A percentile compares a stretch with the other conserved stretches of the same genome.
Conservation (phyloP, 1,140 invertebrate species). For the Alviniconcha marisindica region DNA sequence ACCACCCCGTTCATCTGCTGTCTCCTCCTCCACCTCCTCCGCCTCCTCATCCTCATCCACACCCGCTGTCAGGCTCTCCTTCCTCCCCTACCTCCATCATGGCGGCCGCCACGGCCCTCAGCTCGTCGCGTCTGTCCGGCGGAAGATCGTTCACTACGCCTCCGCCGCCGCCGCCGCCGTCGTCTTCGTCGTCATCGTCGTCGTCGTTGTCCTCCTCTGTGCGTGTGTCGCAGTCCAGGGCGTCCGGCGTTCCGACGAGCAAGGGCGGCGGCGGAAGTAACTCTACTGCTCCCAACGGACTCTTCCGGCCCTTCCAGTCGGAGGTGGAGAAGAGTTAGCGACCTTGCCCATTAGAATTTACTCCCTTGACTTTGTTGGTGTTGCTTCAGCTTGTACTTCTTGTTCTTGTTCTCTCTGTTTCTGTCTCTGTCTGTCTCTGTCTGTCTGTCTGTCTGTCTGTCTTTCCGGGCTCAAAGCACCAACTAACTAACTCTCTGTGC, state of each 20-base stretch:
- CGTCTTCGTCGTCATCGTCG: conserved; percentile 6
- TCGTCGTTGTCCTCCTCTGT: neutral
- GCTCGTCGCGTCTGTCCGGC: neutral
- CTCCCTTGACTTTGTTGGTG: too few species aligned
- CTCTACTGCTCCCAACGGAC: conserved; percentile 57
- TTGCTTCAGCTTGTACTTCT: too few species aligned
- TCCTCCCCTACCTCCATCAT: neutral
- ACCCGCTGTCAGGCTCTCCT: conserved; percentile 4
- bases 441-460: too few species aligned
- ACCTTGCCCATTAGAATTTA: too few species aligned
- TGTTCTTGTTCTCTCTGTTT: too few species aligned
- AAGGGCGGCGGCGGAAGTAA: conserved; percentile 25
- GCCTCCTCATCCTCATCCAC: neutral
- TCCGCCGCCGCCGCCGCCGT: neutral
- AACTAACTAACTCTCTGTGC: too few species aligned
- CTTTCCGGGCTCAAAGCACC: too few species aligned
- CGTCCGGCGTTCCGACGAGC: conserved; percentile 44
- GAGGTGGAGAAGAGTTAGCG: conserved; percentile 56
- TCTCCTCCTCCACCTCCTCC: neutral
- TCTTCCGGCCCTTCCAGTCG: conserved; percentile 61
- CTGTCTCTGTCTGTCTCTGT: too few species aligned
- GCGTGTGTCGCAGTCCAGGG: conserved; percentile 23
- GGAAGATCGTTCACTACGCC: neutral
- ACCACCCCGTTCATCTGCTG: neutral
- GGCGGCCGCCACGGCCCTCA: neutral